phyloP scores from a whole-genome alignment of 37 sponge, comb jelly and placozoan species.

The Bolinopsis microptera region DNA sequence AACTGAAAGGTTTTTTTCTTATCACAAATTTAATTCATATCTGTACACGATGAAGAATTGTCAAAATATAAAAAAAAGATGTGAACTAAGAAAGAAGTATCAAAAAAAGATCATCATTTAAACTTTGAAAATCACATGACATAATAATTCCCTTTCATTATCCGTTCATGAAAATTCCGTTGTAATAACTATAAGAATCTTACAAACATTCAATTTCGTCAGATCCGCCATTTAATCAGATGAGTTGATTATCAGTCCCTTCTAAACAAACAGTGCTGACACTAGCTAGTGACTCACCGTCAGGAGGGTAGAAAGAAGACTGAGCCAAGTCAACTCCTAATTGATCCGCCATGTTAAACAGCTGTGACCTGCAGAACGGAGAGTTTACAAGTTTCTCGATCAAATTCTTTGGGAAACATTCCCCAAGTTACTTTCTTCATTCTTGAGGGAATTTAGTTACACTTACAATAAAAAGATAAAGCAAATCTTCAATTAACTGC shows the following conservation, averaged over 20 bases:
- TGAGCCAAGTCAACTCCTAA: background rate
- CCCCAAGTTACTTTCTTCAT: no score
- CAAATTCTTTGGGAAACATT: no score
- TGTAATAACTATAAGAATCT: no score
- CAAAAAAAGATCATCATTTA: background rate
- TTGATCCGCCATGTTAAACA: constrained; percentile 6
- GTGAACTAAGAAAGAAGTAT: background rate
- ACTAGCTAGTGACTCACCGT: constrained; percentile 17
- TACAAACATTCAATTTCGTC: background rate
- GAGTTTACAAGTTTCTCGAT: background rate
- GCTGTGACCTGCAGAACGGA: background rate
- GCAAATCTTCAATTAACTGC: background rate
- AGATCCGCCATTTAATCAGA: background rate
- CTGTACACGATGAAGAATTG: no score
- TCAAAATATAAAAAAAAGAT: no score
- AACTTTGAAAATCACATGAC: background rate
- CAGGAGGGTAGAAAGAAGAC: background rate
- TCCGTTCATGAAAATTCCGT: no score
- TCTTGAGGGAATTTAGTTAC: background rate
- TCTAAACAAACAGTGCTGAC: constrained; percentile 57
- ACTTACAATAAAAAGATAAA: background rate
- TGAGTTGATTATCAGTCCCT: constrained; percentile 25
- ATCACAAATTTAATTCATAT: background rate
- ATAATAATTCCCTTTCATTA: no score
- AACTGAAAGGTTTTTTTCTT: background rate